phyloP scores from a whole-genome alignment of 2,797 vertebrate genomes.

The Euphonia xanthogaster region DNA sequence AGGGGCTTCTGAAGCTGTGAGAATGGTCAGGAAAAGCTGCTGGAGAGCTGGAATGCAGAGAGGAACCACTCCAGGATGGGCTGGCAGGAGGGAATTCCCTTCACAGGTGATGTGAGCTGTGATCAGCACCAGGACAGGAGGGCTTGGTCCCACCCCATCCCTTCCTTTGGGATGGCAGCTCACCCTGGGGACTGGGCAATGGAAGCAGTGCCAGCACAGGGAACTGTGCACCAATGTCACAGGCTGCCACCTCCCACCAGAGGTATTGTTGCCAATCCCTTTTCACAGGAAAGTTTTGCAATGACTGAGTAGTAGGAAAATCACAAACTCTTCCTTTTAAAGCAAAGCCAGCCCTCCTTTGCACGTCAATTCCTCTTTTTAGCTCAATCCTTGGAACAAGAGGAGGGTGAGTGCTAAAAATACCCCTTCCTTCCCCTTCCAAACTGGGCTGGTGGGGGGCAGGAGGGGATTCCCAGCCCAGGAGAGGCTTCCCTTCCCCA shows the following conservation, averaged over 20 bases:
- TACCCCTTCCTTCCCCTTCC: conserved; percentile 19
- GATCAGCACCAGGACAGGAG: background rate
- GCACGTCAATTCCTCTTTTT: conserved; percentile 30
- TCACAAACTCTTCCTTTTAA: conserved; percentile 10
- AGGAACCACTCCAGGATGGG: fast-evolving
- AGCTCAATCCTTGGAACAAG: background rate
- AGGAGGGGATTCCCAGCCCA: conserved; percentile 19
- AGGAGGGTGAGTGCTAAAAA: background rate
- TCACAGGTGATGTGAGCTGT: background rate
- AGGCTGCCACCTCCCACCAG: background rate
- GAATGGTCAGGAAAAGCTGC: background rate
- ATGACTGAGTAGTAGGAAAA: background rate
- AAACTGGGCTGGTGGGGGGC: background rate
- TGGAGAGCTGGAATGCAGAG: background rate
- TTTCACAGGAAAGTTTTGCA: background rate
- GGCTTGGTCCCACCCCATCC: fast-evolving
- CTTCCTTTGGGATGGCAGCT: background rate
- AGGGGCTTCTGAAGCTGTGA: fast-evolving
- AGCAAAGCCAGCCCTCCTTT: background rate
- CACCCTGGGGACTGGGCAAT: background rate
- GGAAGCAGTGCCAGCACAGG: background rate
- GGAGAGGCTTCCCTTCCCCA: background rate
- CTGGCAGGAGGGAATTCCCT: background rate
- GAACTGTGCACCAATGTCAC: background rate
- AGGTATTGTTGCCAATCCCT: background rate